These are phyloP conservation scores for Acleris holmiana DNA, from an alignment of 2,888 invertebrate genomes.

Conservation along the genomic window DNA sequence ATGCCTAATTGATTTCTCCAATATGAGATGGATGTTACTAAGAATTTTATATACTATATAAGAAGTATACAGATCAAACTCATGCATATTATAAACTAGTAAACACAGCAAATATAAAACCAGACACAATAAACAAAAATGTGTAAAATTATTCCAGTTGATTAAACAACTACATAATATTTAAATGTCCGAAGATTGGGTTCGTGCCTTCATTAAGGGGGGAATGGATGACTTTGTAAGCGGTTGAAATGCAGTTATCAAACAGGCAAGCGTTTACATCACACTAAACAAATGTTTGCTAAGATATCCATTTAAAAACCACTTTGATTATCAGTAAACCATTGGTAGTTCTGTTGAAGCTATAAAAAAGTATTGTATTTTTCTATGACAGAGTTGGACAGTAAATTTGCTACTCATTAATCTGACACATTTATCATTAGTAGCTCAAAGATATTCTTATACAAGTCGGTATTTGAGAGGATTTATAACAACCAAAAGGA, in stretches of 20 bases:
- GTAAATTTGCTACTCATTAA: too few relatives aligned
- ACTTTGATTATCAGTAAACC: constrained; percentile 14
- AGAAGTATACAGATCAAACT: constrained; percentile 17
- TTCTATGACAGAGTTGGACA: too few relatives aligned
- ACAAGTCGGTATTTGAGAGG: too few relatives aligned
- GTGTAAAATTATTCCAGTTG: constrained; percentile 37
- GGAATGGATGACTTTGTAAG: constrained; percentile 25
- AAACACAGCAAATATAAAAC: constrained; percentile 32
- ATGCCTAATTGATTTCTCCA: neutral
- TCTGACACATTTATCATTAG: too few relatives aligned
- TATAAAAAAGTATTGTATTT: too few relatives aligned
- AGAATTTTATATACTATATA: constrained; percentile 10
- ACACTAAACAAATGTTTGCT: constrained; percentile 23
- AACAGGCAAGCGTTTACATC: constrained; percentile 23
- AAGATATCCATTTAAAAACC: constrained; percentile 19
- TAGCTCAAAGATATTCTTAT: too few relatives aligned
- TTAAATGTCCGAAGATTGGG: constrained; percentile 34
- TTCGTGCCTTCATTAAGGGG: constrained; percentile 37
- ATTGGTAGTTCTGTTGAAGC: neutral
- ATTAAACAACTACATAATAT: constrained; percentile 27
- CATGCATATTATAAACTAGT: constrained; percentile 31
- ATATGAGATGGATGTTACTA: neutral
- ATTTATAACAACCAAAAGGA: constrained; percentile 7
- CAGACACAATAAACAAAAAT: constrained; percentile 29
- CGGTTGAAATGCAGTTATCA: constrained; percentile 21